phyloP scores from a whole-genome alignment of 2,113 vertebrate genomes.

The Pseudonaja textilis region DNA sequence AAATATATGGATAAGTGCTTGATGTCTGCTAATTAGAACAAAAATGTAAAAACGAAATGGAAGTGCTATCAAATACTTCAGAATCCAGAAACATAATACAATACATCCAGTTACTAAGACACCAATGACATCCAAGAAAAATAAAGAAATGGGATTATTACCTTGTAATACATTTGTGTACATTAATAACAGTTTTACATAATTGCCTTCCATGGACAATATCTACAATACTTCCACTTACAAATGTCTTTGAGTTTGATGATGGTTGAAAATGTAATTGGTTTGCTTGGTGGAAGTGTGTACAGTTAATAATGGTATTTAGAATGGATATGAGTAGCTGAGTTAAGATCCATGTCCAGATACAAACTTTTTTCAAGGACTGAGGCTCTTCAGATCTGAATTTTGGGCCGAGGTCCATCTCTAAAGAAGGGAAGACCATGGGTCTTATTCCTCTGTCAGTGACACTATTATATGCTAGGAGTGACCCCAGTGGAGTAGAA shows the following conservation, averaged over 20 bases:
- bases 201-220: constrained; percentile 46
- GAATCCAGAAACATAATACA: constrained; percentile 55
- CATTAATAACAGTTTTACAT: constrained; percentile 41
- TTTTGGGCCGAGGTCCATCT: constrained; percentile 31
- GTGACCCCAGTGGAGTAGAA: neutral
- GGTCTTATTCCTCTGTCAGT: constrained; percentile 1
- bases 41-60: constrained; percentile 58
- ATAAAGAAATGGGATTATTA: constrained; percentile 63
- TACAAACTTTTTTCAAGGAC: constrained; percentile 36
- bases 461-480: constrained; percentile 1
- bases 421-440: constrained; percentile 16
- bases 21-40: constrained; percentile 61
- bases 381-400: constrained; percentile 29
- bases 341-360: constrained; percentile 3
- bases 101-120: constrained; percentile 65
- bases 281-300: constrained; percentile 16
- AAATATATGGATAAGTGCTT: constrained; percentile 44
- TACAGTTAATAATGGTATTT: neutral
- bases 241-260: constrained; percentile 39
- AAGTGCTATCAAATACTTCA: constrained; percentile 61
- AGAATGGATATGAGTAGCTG: neutral
- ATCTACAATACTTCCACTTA: constrained; percentile 32
- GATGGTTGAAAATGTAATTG: constrained; percentile 30
- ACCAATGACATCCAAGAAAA: constrained; percentile 65
- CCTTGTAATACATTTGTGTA: constrained; percentile 44